Conservation (phyloP, 2,888 invertebrate species). For the Volucella zonaria region DNA sequence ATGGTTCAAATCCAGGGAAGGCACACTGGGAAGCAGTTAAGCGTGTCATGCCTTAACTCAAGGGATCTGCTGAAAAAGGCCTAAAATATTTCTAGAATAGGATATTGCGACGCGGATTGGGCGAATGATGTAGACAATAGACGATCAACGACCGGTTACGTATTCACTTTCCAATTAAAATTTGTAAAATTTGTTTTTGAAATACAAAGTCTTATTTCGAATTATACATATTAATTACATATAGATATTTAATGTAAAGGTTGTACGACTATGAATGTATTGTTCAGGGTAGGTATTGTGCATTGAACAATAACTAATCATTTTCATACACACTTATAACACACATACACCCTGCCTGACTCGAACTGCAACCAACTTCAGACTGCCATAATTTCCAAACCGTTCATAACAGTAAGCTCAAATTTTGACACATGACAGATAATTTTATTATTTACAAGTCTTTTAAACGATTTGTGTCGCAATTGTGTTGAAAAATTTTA, state of each 20-base stretch:
- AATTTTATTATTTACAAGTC: too few relatives aligned
- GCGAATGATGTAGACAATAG: too few relatives aligned
- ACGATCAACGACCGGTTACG: too few relatives aligned
- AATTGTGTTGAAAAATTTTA: too few relatives aligned
- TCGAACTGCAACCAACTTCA: too few relatives aligned
- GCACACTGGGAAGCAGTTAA: slow-evolving; percentile 51
- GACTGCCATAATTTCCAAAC: too few relatives aligned
- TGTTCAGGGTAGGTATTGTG: background rate
- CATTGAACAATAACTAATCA: background rate
- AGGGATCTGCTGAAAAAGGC: background rate
- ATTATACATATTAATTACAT: background rate
- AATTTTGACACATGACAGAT: too few relatives aligned
- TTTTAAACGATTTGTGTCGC: too few relatives aligned
- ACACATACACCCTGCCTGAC: too few relatives aligned
- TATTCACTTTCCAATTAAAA: background rate
- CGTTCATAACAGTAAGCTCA: too few relatives aligned
- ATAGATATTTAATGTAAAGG: background rate
- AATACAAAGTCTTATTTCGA: background rate
- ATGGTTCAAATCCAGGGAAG: slow-evolving; percentile 23
- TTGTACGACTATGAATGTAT: background rate
- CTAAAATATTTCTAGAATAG: too few relatives aligned
- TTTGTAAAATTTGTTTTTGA: background rate
- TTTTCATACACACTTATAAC: background rate
- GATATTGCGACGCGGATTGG: too few relatives aligned
- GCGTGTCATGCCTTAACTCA: slow-evolving; percentile 18